Conservation (phyloP, 2,113 vertebrate species). For the Sinocyclocheilus maitianheensis region DNA sequence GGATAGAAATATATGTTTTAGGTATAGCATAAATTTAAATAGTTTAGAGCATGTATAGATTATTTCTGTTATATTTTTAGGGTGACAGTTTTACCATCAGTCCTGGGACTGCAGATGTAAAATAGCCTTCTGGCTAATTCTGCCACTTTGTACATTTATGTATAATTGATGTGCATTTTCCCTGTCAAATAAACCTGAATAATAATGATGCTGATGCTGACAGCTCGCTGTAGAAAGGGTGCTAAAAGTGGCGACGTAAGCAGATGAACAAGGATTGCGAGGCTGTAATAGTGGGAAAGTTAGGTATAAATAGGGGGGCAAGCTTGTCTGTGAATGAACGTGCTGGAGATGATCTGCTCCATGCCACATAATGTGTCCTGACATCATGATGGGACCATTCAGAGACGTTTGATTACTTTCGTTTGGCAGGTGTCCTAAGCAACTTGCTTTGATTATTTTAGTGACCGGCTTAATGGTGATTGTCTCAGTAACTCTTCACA, state of each 20-base stretch:
- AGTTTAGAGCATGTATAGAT: no score
- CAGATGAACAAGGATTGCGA: not conserved
- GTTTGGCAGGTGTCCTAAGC: not conserved
- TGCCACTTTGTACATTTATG: no score
- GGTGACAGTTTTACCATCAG: no score
- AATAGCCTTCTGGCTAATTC: no score
- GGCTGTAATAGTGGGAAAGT: constrained; percentile 2
- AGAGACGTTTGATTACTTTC: not conserved
- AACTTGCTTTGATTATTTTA: not conserved
- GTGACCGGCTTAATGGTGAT: no score
- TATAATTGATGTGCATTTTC: no score
- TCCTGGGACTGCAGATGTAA: no score
- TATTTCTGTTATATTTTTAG: no score
- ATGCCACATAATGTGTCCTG: not conserved
- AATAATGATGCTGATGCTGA: not conserved
- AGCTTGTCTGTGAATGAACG: constrained; percentile 18
- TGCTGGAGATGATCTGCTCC: constrained; percentile 13
- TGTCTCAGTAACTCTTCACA: not conserved
- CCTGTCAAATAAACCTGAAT: no score
- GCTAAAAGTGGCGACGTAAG: not conserved
- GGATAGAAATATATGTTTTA: no score
- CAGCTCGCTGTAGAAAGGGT: not conserved
- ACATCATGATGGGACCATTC: not conserved
- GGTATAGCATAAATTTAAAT: no score
- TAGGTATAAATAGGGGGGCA: not conserved